Evolutionary conservation across 2,888 invertebrate genomes (phyloP).

Genomic region (Ischnus inquisitorius): DNA sequence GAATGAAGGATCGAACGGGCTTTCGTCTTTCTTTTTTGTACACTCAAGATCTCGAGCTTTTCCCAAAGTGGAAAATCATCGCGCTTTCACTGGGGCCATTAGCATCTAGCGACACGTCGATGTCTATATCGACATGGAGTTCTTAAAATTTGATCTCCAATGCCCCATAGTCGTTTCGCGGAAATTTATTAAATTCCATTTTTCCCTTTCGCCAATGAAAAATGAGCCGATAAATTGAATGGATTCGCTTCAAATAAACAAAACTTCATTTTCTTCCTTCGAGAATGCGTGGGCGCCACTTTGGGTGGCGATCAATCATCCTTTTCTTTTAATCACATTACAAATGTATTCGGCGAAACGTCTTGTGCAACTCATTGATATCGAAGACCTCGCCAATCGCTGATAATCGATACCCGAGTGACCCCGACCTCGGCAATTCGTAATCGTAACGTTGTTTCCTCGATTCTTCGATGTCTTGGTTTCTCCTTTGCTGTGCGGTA

Average conservation of each 20-base stretch:
- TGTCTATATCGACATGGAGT: not conserved
- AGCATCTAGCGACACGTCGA: not conserved
- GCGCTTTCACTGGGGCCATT: not conserved
- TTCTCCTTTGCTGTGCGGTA: not conserved
- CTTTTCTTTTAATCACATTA: not conserved
- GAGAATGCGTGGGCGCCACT: not conserved
- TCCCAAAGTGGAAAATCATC: constrained; percentile 20
- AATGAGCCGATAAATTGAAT: too few relatives aligned
- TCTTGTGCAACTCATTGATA: not conserved
- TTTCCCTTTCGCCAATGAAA: too few relatives aligned
- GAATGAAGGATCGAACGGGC: constrained; percentile 4
- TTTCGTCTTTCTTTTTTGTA: not conserved
- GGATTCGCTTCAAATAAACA: not conserved
- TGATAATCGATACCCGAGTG: not conserved
- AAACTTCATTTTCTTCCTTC: too few relatives aligned
- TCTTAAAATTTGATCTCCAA: too few relatives aligned
- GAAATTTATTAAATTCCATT: too few relatives aligned
- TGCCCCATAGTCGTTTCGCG: too few relatives aligned
- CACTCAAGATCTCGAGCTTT: not conserved
- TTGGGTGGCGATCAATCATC: not conserved
- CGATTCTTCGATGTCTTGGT: not conserved
- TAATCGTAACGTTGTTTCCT: not conserved
- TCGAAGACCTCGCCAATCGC: not conserved
- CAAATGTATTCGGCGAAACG: not conserved
- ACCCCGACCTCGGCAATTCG: not conserved